Percentiles rank a stretch among this genome's conserved stretches.
Conservation (phyloP, 2,113 vertebrate species). For the Forbesichthys papilliferus region DNA sequence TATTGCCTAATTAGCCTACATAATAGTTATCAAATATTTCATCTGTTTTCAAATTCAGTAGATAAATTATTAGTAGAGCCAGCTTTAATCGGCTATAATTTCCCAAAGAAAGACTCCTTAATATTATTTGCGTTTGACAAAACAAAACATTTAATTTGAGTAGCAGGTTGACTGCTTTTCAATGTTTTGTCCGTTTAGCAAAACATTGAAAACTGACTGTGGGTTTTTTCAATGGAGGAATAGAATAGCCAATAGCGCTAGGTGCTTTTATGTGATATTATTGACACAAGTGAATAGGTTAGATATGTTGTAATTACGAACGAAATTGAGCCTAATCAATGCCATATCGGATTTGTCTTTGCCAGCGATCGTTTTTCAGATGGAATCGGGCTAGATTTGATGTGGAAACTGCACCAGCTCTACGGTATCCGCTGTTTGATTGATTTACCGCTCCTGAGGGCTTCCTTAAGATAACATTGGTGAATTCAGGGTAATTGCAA, state of each 20-base stretch:
- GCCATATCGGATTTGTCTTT: background rate
- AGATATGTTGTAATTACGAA: background rate
- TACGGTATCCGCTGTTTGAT: conserved; percentile 40
- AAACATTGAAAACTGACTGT: background rate
- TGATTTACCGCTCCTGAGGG: conserved; percentile 39
- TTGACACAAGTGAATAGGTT: background rate
- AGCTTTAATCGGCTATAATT: background rate
- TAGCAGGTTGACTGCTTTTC: background rate
- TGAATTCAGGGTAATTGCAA: conserved; percentile 47
- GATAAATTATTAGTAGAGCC: no score
- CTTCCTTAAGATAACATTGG: conserved; percentile 55
- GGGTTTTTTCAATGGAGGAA: background rate
- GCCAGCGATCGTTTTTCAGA: conserved; percentile 25
- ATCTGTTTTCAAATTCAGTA: no score
- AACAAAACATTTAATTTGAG: conserved; percentile 10
- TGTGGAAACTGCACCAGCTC: conserved; percentile 25
- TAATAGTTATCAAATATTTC: no score
- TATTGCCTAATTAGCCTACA: no score
- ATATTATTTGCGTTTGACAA: background rate
- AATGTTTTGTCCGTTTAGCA: background rate
- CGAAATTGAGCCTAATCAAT: background rate
- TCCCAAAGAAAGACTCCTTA: conserved; percentile 20
- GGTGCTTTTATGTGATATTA: background rate
- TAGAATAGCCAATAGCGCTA: no score
- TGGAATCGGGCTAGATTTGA: conserved; percentile 10